Base-by-base conservation (phyloP, 2,797 vertebrate genomes). In the Tauraco hartlaubi region DNA sequence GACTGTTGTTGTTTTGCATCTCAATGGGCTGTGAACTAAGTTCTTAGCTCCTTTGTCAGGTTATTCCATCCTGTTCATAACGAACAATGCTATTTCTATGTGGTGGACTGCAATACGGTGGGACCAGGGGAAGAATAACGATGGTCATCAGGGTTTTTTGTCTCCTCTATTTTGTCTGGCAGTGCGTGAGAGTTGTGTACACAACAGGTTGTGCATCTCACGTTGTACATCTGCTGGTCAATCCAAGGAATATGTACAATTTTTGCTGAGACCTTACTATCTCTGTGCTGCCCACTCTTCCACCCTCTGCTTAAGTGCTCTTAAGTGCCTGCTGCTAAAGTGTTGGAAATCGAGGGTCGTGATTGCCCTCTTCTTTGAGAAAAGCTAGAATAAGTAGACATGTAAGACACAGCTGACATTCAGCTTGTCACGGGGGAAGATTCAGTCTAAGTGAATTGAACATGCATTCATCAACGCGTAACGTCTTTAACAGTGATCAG, bases 401-500 rank as follows among this genome's bases (percentile, higher is more conserved):
- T 0, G 0, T 49, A 39, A 69, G 49, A 71, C 21, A 51, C 19
- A 74, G 33, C 44, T 59, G 54, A 12, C 15, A 15, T 48, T 26
- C 35, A 74, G 49, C 39, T 77, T 23, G n/a, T 63, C n/a, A 16
- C 12, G 9, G 10, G 6, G 13, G 29, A 48, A 35, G 59, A 43
- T 25, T 83, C 26, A 63, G 11, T 59, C 25, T 35, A 41, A 51
- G 25, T 18, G 20, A 88, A n/a, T 7, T 90, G 35, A 46, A 20
- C 7, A 9, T 25, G 20, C 5, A 21, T 66, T 80, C 8, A 4
- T 73, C 31, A 19, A 16, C 2, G 3, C 41, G 9, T 33, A 46
- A 55, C 0, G 0, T 49, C 29, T 73, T 43, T 29, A 80, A 41
- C 26, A 43, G 11, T 14, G 29, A 5, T 9, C 17, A 28, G 13